Conservation (phyloP, 2,888 invertebrate genomes). For the Nomada ruficornis region DNA sequence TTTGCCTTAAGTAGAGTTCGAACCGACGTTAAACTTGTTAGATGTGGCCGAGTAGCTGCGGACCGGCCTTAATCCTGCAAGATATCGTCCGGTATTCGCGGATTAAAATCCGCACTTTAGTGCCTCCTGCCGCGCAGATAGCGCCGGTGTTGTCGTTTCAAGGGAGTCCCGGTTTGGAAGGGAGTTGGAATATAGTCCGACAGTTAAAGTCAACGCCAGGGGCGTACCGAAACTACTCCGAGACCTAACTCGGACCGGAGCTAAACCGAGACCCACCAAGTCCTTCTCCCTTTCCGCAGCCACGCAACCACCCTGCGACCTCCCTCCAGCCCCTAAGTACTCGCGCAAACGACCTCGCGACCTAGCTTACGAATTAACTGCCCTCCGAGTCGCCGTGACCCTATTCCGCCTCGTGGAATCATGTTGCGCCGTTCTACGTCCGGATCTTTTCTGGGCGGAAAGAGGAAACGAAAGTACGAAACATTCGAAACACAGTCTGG, state of each 20-base stretch:
- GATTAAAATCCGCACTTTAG: slow-evolving; percentile 82
- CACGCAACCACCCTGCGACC: slow-evolving; percentile 32
- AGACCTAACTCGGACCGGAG: slow-evolving; percentile 47
- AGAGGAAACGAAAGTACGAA: slow-evolving; percentile 56
- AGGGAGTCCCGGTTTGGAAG: slow-evolving; percentile 58
- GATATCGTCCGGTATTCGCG: slow-evolving; percentile 80
- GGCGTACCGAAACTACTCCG: slow-evolving; percentile 65
- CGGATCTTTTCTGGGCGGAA: not conserved
- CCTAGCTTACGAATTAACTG: slow-evolving; percentile 78
- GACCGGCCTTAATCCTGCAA: slow-evolving; percentile 77
- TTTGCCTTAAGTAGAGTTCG: slow-evolving; percentile 73
- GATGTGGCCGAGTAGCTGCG: slow-evolving; percentile 63
- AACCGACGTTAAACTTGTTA: slow-evolving; percentile 72
- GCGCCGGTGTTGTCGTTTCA: slow-evolving; percentile 63
- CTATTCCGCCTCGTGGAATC: not conserved
- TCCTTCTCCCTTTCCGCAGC: slow-evolving; percentile 37
- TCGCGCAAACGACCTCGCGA: slow-evolving; percentile 78
- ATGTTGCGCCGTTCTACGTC: not conserved
- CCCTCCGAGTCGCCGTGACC: slow-evolving; percentile 33
- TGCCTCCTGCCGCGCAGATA: slow-evolving; percentile 68
- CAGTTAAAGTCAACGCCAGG: slow-evolving; percentile 81
- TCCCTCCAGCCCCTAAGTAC: slow-evolving; percentile 72
- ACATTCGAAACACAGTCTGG: slow-evolving; percentile 78
- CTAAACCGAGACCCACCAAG: slow-evolving; percentile 17
- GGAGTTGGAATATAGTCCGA: slow-evolving; percentile 74